Base-by-base conservation (phyloP, 2,888 invertebrate genomes). In the Lepidocyrtinus sp. region DNA sequence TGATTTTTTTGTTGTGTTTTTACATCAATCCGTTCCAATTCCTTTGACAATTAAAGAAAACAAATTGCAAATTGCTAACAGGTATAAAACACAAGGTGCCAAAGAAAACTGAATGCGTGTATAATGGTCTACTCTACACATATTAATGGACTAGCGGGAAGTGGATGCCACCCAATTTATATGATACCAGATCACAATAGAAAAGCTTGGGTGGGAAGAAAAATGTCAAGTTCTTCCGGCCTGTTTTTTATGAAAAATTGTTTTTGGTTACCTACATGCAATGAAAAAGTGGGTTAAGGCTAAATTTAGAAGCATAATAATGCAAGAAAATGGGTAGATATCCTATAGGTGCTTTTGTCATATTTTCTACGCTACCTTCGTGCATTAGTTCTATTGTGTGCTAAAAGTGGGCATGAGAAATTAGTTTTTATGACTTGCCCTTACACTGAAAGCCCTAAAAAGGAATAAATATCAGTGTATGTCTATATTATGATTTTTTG, bases 151-250 rank as follows among this genome's bases (percentile, higher is more conserved):
- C n/a, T n/a, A n/a, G n/a, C n/a, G n/a, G n/a, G n/a, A n/a, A n/a
- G n/a, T n/a, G n/a, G n/a, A n/a, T n/a, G n/a, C n/a, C n/a, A n/a
- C n/a, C n/a, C n/a, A n/a, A n/a, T n/a, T n/a, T n/a, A n/a, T n/a
- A n/a, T n/a, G n/a, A n/a, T n/a, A n/a, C n/a, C n/a, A n/a, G n/a
- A n/a, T n/a, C n/a, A n/a, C n/a, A n/a, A n/a, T n/a, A n/a, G n/a
- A n/a, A n/a, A n/a, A n/a, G n/a, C n/a, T n/a, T n/a, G 73, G 68
- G 78, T 78, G 72, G 72, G 72, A 12, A 24, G 61, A 45, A 72
- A 76, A 65, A 72, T 73, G 78, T 78, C 78, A 78, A 78, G 68
- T 46, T 73, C 78, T 78, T 78, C 78, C 78, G 78, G 78, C 73
- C 78, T 73, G 68, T 62, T 78, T 73, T 78, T 59, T 22, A 36